Evolutionary conservation across 2,113 vertebrate genomes (phyloP).

Genomic region (Microcebus jonahi): DNA sequence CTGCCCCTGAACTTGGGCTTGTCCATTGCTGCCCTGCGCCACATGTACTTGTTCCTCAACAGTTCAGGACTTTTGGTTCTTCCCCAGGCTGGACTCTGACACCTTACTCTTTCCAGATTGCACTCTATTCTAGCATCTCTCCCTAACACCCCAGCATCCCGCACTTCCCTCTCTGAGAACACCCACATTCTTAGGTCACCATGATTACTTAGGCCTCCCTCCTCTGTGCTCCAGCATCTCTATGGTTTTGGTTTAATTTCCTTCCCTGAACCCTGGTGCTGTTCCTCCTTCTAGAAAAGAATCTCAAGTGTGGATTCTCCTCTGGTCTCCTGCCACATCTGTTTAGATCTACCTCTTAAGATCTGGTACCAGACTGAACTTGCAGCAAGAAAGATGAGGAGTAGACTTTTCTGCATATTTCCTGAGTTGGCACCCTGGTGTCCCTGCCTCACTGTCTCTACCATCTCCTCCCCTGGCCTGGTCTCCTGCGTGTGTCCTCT

Average conservation of each 20-base stretch:
- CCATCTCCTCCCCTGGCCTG: background rate
- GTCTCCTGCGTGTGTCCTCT: background rate
- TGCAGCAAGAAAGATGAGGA: background rate
- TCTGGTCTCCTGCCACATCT: background rate
- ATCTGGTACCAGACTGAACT: background rate
- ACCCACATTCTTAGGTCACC: background rate
- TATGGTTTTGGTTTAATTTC: background rate
- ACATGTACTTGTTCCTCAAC: slow-evolving; percentile 43
- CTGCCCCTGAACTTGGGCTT: slow-evolving; percentile 12
- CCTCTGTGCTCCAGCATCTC: background rate
- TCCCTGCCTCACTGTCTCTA: background rate
- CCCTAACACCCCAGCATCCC: background rate
- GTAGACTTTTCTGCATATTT: background rate
- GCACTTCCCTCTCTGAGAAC: background rate
- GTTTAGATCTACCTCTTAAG: background rate
- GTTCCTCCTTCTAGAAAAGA: background rate
- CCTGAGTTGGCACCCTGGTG: background rate
- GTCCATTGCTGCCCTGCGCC: slow-evolving; percentile 24
- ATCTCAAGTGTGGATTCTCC: background rate
- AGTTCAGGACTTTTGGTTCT: slow-evolving; percentile 58
- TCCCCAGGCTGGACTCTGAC: slow-evolving; percentile 17
- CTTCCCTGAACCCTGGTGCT: background rate
- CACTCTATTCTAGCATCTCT: background rate
- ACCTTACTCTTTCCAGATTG: background rate
- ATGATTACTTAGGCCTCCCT: background rate